A percentile compares a stretch with the other conserved stretches of the same genome.
phyloP scores from a whole-genome alignment of 2,888 invertebrate genomes.

The Epinotia nisella region DNA sequence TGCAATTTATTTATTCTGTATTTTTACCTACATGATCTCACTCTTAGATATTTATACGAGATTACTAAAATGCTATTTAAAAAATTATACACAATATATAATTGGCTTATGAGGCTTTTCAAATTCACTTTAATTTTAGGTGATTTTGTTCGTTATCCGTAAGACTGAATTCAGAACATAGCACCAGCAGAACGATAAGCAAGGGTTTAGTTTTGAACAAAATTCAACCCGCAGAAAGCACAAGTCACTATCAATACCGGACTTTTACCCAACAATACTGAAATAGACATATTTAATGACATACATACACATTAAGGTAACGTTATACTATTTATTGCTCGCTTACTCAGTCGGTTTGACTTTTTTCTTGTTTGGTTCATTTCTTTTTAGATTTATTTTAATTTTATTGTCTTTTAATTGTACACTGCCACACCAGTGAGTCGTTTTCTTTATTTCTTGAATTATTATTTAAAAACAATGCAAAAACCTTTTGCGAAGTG shows the following conservation, averaged over 20 bases:
- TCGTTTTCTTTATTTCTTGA: slow-evolving; percentile 47
- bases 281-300: slow-evolving; percentile 48
- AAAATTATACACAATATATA: slow-evolving; percentile 78
- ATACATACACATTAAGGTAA: slow-evolving; percentile 49
- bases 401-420: slow-evolving; percentile 32
- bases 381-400: slow-evolving; percentile 39
- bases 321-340: slow-evolving; percentile 42
- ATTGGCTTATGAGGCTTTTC: slow-evolving; percentile 83
- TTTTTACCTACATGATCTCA: slow-evolving; percentile 83
- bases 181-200: slow-evolving; percentile 72
- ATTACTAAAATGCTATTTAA: slow-evolving; percentile 79
- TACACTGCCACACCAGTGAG: slow-evolving; percentile 39
- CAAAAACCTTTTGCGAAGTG: slow-evolving; percentile 67
- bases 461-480: slow-evolving; percentile 49
- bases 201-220: slow-evolving; percentile 57
- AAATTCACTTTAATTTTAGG: slow-evolving; percentile 75
- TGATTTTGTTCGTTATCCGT: slow-evolving; percentile 72
- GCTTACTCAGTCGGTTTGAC: slow-evolving; percentile 34
- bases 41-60: slow-evolving; percentile 83
- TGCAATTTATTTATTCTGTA: slow-evolving; percentile 82
- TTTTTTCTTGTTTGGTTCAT: slow-evolving; percentile 33
- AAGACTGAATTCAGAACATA: slow-evolving; percentile 78
- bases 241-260: slow-evolving; percentile 58
- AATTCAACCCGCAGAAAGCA: slow-evolving; percentile 66
- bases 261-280: slow-evolving; percentile 51